Base-by-base conservation (phyloP, 2,797 vertebrate species). In the Spinibarbus caldwelli region DNA sequence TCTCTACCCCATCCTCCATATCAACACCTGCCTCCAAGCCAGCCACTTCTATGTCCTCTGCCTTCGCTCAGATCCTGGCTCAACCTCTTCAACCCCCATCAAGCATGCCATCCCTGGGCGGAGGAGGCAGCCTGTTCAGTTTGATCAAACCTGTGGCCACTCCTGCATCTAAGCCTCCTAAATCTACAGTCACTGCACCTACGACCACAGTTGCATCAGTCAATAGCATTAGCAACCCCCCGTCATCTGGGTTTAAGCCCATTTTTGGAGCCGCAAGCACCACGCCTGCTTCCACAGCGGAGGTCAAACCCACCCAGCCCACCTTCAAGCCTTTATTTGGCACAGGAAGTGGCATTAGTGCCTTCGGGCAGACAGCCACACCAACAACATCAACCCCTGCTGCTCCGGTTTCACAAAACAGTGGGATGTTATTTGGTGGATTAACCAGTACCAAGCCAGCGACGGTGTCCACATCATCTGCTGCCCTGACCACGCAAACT, bases 241-340 rank as follows among this genome's bases (percentile, higher is more conserved):
- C 93, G 6, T 2, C 87, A 1, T 93, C 94, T 0, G 87, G 93
- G 54, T 98, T 99, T 93, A 97, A 96, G 82, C 96, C 97, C 57
- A 94, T 98, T 89, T 97, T 98, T 1, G 86, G 89, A 0, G 84
- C 90, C 77, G 82, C 92, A 34, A 83, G 94, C 77, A 75, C 93
- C 21, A 77, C 78, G 10, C 19, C 76, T 31, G 26, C 93, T 8
- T 67, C 94, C 7, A 84, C 90, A 2, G 38, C 89, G 0, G 93
- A 93, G 8, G 90, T 72, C 89, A 93, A 92, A 88, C 86, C 93
- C 0, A 45, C 90, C 1, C 88, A 89, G 17, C 87, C 91, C 7
- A 92, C 87, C 21, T 98, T 99, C 91, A 97, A 96, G 85, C 96
- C 97, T 0, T 86, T 98, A 82, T 99, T 99, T 17, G 95, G 94